Evolutionary conservation across 2,888 invertebrate genomes (phyloP).

Genomic region (Bembecia ichneumoniformis): DNA sequence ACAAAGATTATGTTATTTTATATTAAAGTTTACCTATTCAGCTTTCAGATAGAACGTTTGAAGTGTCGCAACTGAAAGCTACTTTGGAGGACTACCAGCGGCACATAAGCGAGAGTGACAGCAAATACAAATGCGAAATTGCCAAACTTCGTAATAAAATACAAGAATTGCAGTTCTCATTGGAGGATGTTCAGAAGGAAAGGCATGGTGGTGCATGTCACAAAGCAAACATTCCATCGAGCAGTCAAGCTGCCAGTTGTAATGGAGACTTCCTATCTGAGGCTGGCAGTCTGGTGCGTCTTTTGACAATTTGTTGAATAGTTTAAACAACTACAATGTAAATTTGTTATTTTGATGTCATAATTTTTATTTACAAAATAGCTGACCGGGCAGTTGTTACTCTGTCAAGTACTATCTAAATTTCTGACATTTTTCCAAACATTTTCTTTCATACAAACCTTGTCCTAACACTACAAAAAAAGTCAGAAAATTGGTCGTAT

Average conservation of each 20-base stretch:
- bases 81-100: conserved; percentile 78
- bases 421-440: too few relatives aligned
- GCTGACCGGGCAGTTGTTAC: too few relatives aligned
- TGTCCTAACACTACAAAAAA: too few relatives aligned
- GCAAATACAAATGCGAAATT: conserved; percentile 71
- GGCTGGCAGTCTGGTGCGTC: conserved; percentile 72
- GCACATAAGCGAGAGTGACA: conserved; percentile 75
- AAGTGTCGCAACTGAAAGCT: conserved; percentile 77
- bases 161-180: conserved; percentile 57
- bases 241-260: conserved; percentile 61
- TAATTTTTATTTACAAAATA: too few relatives aligned
- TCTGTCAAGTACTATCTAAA: too few relatives aligned
- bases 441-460: too few relatives aligned
- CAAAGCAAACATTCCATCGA: conserved; percentile 39
- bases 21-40: conserved; percentile 26
- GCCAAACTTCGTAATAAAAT: conserved; percentile 73
- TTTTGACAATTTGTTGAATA: background rate
- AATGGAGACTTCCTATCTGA: conserved; percentile 70
- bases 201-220: conserved; percentile 44
- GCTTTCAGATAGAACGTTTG: conserved; percentile 83
- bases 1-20: too few relatives aligned
- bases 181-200: conserved; percentile 59
- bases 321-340: background rate
- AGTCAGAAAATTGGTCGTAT: too few relatives aligned
- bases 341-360: too few relatives aligned